Conservation (phyloP, 2,888 invertebrate genomes). For the Apodemia mormo region DNA sequence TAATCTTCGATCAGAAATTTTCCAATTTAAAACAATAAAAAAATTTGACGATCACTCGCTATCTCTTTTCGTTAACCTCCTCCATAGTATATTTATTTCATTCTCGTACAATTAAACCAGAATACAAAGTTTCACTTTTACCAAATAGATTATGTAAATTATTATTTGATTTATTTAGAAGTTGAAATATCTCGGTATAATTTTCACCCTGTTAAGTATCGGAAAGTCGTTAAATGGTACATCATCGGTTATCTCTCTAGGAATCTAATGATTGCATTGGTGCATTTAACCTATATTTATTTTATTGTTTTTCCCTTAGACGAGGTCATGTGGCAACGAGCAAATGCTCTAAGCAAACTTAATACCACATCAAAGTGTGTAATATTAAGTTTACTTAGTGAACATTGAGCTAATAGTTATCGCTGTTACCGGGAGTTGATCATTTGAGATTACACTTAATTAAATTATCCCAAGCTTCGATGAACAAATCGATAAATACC, state of each 20-base stretch:
- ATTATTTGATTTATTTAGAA: too few species aligned
- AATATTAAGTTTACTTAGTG: slow-evolving; percentile 13
- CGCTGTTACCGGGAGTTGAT: not conserved
- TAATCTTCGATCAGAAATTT: too few species aligned
- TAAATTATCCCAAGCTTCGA: not conserved
- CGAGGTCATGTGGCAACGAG: slow-evolving; percentile 4
- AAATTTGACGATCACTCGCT: too few species aligned
- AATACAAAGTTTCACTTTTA: too few species aligned
- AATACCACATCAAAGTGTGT: not conserved
- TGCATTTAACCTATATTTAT: slow-evolving; percentile 13
- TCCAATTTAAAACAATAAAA: too few species aligned
- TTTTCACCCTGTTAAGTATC: not conserved
- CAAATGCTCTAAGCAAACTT: slow-evolving; percentile 3
- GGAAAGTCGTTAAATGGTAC: not conserved
- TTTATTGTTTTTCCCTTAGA: not conserved
- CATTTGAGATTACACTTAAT: slow-evolving; percentile 4
- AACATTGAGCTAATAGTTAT: slow-evolving; percentile 1
- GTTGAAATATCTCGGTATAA: too few species aligned
- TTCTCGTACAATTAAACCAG: too few species aligned
- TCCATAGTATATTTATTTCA: too few species aligned
- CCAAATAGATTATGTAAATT: too few species aligned
- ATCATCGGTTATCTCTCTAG: not conserved
- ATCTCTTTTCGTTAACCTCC: too few species aligned
- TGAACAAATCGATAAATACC: not conserved
- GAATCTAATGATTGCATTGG: slow-evolving; percentile 6